A percentile compares a stretch with the other conserved stretches of the same genome.
These are phyloP conservation scores for Epinephelus awoara DNA, from an alignment of 2,797 vertebrate genomes.

Conservation along the genomic window DNA sequence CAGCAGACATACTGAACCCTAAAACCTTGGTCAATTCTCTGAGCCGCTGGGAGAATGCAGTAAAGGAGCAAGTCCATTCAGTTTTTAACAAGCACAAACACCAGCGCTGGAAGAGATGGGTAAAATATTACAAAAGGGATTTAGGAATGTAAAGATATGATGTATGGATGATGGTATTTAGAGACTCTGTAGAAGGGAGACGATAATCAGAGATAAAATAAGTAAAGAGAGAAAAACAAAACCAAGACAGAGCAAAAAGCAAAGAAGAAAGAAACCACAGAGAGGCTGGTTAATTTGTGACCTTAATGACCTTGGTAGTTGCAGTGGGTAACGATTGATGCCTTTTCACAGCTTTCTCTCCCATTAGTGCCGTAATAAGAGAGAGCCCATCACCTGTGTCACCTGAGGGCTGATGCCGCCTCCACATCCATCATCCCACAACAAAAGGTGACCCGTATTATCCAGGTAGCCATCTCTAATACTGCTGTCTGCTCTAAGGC, in stretches of 20 bases:
- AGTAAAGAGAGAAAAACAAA: background rate
- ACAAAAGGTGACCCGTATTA: constrained; percentile 55
- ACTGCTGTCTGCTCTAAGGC: constrained; percentile 18
- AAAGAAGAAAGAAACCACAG: background rate
- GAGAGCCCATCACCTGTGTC: constrained; percentile 49
- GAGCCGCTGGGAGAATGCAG: background rate
- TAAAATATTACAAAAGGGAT: background rate
- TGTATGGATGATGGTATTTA: background rate
- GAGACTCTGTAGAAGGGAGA: background rate
- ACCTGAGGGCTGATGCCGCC: constrained; percentile 39
- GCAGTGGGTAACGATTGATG: constrained; percentile 33
- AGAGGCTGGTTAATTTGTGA: constrained; percentile 30
- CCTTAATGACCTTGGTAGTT: constrained; percentile 32
- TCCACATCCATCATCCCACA: constrained; percentile 55
- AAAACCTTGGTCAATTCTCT: background rate
- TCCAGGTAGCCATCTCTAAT: constrained; percentile 28
- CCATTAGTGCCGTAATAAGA: constrained; percentile 49
- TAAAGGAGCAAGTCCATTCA: background rate
- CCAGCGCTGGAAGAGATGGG: background rate
- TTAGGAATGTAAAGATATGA: background rate
- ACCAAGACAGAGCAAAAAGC: background rate
- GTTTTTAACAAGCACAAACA: background rate
- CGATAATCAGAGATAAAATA: background rate
- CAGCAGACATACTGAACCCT: background rate
- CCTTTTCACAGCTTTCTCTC: constrained; percentile 46